Evolutionary conservation across 2,888 invertebrate genomes (phyloP).

Genomic region (Theretra japonica): DNA sequence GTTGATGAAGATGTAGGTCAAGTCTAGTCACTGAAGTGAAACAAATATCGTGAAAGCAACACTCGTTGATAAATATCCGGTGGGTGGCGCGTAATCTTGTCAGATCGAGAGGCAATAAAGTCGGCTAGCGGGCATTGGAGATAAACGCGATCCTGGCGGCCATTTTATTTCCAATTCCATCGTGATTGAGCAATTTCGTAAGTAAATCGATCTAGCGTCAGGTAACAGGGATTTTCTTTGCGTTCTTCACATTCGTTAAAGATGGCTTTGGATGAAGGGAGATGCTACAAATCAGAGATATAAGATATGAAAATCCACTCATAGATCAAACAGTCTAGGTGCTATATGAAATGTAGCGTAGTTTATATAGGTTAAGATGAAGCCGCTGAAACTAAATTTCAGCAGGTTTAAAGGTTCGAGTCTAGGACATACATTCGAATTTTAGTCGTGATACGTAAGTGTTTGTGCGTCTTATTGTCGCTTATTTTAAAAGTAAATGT

Average conservation of each 20-base stretch:
- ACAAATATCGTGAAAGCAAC: neutral
- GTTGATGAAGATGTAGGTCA: neutral
- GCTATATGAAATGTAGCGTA: too few species aligned
- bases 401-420: too few species aligned
- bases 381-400: too few species aligned
- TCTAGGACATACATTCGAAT: too few species aligned
- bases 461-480: too few species aligned
- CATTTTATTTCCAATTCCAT: neutral
- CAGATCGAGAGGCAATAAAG: conserved; percentile 22
- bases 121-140: neutral
- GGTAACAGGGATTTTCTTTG: neutral
- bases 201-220: neutral
- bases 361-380: too few species aligned
- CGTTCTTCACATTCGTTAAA: neutral
- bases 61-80: neutral
- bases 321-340: too few species aligned
- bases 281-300: too few species aligned
- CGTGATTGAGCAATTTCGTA: conserved; percentile 20
- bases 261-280: too few species aligned
- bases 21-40: neutral
- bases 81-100: neutral
- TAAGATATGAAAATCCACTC: too few species aligned
- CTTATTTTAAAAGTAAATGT: too few species aligned
- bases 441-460: too few species aligned
- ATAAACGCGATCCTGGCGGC: neutral